These are phyloP conservation scores for Drosophila mauritiana DNA, from an alignment of 1,140 invertebrate species.

Conservation along the genomic window DNA sequence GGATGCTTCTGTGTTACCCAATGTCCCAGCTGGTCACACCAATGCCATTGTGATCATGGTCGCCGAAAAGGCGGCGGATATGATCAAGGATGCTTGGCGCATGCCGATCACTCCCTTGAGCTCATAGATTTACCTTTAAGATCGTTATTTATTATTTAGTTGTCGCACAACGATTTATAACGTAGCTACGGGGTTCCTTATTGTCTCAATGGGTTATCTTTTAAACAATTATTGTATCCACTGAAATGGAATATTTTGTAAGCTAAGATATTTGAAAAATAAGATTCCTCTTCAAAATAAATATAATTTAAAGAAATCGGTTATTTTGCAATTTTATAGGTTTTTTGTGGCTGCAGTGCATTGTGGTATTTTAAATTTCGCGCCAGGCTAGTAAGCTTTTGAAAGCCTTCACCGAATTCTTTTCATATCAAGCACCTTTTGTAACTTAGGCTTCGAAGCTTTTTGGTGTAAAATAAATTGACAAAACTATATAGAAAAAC, in stretches of 20 bases:
- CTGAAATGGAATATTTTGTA: neutral
- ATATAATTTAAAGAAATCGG: neutral
- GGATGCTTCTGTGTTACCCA: slow-evolving; percentile 90
- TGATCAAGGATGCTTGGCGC: slow-evolving; percentile 87
- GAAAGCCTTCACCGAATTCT: neutral
- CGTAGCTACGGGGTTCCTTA: neutral
- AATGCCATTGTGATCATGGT: slow-evolving; percentile 88
- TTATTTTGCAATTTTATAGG: no score
- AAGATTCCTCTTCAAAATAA: neutral
- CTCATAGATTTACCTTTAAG: neutral
- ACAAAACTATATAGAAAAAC: neutral
- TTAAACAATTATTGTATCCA: slow-evolving; percentile 2
- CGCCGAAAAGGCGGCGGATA: slow-evolving; percentile 87
- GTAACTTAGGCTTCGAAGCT: neutral
- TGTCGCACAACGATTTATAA: slow-evolving; percentile 19
- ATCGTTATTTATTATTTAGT: slow-evolving; percentile 61
- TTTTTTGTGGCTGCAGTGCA: no score
- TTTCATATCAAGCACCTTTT: slow-evolving; percentile 11
- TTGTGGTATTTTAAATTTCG: neutral
- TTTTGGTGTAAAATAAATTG: neutral
- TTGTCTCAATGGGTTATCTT: neutral
- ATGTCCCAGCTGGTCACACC: slow-evolving; percentile 87
- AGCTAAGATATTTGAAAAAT: neutral
- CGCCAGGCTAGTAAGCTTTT: neutral
- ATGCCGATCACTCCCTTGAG: slow-evolving; percentile 38